Conservation (phyloP, 2,797 vertebrate species). For the Notolepis coatsorum region DNA sequence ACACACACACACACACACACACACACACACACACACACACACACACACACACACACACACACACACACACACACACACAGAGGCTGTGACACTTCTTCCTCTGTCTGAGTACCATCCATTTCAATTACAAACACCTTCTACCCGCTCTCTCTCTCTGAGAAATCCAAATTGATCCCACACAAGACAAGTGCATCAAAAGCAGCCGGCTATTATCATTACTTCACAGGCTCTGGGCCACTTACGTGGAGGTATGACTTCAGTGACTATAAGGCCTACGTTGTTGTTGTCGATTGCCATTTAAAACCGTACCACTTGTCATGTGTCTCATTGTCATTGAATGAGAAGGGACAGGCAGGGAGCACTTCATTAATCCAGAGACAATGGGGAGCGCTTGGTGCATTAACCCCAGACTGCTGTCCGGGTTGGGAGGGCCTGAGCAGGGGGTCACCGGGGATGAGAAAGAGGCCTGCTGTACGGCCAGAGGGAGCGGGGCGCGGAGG, state of each 20-base stretch:
- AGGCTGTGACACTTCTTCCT: constrained; percentile 38
- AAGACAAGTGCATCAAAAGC: constrained; percentile 36
- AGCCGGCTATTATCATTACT: constrained; percentile 30
- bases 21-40: constrained; percentile 49
- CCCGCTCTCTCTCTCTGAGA: constrained; percentile 15
- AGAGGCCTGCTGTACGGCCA: constrained; percentile 70
- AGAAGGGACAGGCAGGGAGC: constrained; percentile 65
- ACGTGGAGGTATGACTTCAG: constrained; percentile 37
- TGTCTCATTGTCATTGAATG: constrained; percentile 63
- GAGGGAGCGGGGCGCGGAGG: constrained; percentile 33
- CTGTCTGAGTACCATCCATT: constrained; percentile 62
- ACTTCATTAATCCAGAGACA: constrained; percentile 80
- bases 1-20: constrained; percentile 47
- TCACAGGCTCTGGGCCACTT: constrained; percentile 37
- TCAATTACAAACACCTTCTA: constrained; percentile 52
- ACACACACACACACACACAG: constrained; percentile 36
- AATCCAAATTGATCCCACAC: constrained; percentile 50
- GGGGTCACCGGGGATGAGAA: constrained; percentile 74
- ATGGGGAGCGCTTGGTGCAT: constrained; percentile 74
- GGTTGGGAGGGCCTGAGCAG: constrained; percentile 44
- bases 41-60: constrained; percentile 41
- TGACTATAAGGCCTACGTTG: constrained; percentile 50
- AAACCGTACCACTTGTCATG: constrained; percentile 62
- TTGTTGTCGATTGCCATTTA: constrained; percentile 64
- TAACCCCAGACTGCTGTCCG: constrained; percentile 75